Conservation (phyloP, 2,888 invertebrate species). For the Mythimna impura region DNA sequence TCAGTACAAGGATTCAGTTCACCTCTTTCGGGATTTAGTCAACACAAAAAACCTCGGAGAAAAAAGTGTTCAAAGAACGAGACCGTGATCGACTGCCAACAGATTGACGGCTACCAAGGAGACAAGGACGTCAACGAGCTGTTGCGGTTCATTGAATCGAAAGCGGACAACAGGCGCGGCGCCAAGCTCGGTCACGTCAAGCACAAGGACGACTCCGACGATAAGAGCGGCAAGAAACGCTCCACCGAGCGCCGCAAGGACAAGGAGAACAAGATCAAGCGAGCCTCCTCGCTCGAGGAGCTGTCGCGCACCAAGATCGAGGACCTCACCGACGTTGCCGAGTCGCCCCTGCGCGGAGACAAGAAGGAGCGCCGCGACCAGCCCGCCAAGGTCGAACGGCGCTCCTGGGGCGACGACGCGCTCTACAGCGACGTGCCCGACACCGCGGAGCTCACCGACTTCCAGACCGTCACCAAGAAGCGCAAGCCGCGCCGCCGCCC, state of each 20-base stretch:
- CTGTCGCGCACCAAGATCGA: constrained; percentile 94
- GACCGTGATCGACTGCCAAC: constrained; percentile 90
- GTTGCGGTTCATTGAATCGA: constrained; percentile 94
- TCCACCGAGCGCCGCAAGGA: constrained; percentile 87
- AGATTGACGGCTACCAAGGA: constrained; percentile 95
- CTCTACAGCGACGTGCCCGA: constrained; percentile 58
- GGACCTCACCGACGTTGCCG: constrained; percentile 90
- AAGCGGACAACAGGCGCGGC: constrained; percentile 82
- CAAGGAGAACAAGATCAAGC: constrained; percentile 89
- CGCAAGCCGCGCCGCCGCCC: constrained; percentile 94
- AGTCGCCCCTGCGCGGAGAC: constrained; percentile 70
- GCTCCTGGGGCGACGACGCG: constrained; percentile 93
- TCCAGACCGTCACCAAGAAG: constrained; percentile 95
- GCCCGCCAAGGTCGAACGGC: constrained; percentile 86
- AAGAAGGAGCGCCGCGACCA: constrained; percentile 71
- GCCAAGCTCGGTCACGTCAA: constrained; percentile 81
- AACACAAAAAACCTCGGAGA: constrained; percentile 90
- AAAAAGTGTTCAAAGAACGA: constrained; percentile 91
- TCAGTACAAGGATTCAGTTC: constrained; percentile 91
- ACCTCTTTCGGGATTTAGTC: constrained; percentile 85
- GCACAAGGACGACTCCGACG: constrained; percentile 84
- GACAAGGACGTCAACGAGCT: constrained; percentile 94
- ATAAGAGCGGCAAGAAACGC: constrained; percentile 87
- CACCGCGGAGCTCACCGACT: constrained; percentile 92
- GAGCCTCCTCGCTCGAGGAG: constrained; percentile 95